These are phyloP conservation scores for Zaprionus obscuricornis DNA, from an alignment of 2,888 invertebrate species.

Conservation along the genomic window DNA sequence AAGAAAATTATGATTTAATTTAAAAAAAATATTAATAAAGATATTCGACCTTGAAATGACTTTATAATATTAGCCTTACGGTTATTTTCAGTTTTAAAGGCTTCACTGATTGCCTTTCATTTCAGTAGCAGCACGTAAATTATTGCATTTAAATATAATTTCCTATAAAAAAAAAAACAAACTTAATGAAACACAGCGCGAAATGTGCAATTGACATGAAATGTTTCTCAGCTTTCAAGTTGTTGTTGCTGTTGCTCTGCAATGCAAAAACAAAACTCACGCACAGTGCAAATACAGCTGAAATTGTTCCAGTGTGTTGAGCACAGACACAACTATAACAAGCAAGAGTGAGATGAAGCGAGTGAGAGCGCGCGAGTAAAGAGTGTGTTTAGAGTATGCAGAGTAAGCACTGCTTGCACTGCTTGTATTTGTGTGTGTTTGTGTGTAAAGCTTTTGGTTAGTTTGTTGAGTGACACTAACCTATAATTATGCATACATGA, in stretches of 20 bases:
- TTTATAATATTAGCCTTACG: constrained; percentile 7
- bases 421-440: too few relatives aligned
- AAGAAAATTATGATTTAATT: neutral
- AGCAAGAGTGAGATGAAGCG: too few relatives aligned
- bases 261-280: too few relatives aligned
- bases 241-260: constrained; percentile 4
- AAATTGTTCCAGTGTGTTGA: too few relatives aligned
- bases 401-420: too few relatives aligned
- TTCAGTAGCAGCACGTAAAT: constrained; percentile 50
- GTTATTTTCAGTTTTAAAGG: neutral
- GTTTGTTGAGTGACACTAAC: too few relatives aligned
- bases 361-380: too few relatives aligned
- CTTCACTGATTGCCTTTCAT: constrained; percentile 15
- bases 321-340: too few relatives aligned
- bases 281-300: too few relatives aligned
- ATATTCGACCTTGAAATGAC: constrained; percentile 38
- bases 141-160: constrained; percentile 73
- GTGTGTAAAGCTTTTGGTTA: too few relatives aligned
- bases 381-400: too few relatives aligned
- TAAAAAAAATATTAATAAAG: neutral
- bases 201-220: constrained; percentile 73
- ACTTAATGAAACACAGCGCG: constrained; percentile 68
- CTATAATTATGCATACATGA: constrained; percentile 57
- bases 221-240: constrained; percentile 7
- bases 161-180: constrained; percentile 67